Base-by-base conservation (phyloP, 2,888 invertebrate genomes). In the Monochamus alternatus region DNA sequence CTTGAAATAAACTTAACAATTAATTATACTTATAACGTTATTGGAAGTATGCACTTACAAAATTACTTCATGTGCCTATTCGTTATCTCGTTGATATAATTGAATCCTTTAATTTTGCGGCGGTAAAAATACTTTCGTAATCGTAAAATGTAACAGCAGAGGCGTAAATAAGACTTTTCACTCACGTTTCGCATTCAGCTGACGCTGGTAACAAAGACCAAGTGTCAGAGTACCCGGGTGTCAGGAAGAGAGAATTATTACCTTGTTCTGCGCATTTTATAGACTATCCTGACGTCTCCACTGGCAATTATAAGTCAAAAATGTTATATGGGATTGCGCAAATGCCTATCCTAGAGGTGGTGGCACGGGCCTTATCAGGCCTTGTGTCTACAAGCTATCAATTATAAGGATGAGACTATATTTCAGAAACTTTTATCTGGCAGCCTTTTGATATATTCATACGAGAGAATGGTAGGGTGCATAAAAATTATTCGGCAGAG, bases 231-330 rank as follows among this genome's bases (percentile, higher is more conserved):
- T 52, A 74, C 62, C 72, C 52, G 47, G 58, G 52, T 73, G 77
- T 65, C 77, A 75, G 14, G 71, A 38, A 67, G 52, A 7, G 59
- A 77, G 72, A 75, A 65, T 77, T 77, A 77, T 75, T 67, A 69
- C 73, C 75, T 59, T 72, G 72, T 75, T 73, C 67, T 22, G 47
- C 30, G 64, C 63, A 65, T 72, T 74, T 77, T 75, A 73, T 69
- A 65, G 51, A 30, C 68, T 63, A 30, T 44, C 59, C 68, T 75
- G 77, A 72, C 62, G 59, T 71, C 64, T 71, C 68, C 72, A 60
- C 44, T 65, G 71, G 75, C 77, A 72, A 77, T 77, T 77, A 74
- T 67, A 63, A 77, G 74, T 75, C 75, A 75, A 77, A 77, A 77
- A 75, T 77, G 74, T 74, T 72, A 62, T 73, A 75, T 68, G 71